These are phyloP conservation scores for Chascanopsetta lugubris DNA, from an alignment of 2,113 vertebrate genomes.

Conservation along the genomic window DNA sequence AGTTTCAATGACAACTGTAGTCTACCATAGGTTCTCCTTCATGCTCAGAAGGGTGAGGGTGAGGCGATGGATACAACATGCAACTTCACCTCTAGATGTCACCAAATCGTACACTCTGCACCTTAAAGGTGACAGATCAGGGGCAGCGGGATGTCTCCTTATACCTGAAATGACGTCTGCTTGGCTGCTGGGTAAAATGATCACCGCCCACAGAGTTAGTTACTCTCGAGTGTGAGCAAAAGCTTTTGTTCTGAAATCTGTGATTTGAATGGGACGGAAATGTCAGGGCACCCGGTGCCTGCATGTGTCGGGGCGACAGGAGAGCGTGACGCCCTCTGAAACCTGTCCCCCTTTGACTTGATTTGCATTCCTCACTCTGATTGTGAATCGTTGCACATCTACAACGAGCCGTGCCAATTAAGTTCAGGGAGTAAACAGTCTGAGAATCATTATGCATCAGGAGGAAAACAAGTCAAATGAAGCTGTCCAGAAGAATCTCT, in stretches of 20 bases:
- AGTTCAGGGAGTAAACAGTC: slow-evolving; percentile 63
- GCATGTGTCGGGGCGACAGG: slow-evolving; percentile 22
- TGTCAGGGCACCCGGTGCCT: slow-evolving; percentile 35
- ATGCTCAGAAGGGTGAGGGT: no score
- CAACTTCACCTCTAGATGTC: no score
- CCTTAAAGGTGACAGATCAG: slow-evolving; percentile 11
- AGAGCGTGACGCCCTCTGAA: slow-evolving; percentile 42
- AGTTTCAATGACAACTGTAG: no score
- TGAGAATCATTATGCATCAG: slow-evolving; percentile 64
- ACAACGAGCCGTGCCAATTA: slow-evolving; percentile 58
- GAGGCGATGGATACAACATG: no score
- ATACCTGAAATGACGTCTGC: slow-evolving; percentile 34
- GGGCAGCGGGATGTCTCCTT: slow-evolving; percentile 6
- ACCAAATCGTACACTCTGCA: no score
- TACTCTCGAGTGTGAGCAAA: slow-evolving; percentile 27
- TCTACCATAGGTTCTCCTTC: no score
- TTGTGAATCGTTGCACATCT: slow-evolving; percentile 60
- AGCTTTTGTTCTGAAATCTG: slow-evolving; percentile 17
- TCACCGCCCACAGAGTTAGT: slow-evolving; percentile 39
- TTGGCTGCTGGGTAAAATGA: slow-evolving; percentile 32
- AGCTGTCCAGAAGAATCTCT: slow-evolving; percentile 61
- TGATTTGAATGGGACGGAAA: slow-evolving; percentile 48
- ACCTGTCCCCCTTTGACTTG: slow-evolving; percentile 44
- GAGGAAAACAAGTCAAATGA: slow-evolving; percentile 52
- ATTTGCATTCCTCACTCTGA: slow-evolving; percentile 61